Base-by-base conservation (phyloP, 2,888 invertebrate species). In the Priocnemis perturbator region DNA sequence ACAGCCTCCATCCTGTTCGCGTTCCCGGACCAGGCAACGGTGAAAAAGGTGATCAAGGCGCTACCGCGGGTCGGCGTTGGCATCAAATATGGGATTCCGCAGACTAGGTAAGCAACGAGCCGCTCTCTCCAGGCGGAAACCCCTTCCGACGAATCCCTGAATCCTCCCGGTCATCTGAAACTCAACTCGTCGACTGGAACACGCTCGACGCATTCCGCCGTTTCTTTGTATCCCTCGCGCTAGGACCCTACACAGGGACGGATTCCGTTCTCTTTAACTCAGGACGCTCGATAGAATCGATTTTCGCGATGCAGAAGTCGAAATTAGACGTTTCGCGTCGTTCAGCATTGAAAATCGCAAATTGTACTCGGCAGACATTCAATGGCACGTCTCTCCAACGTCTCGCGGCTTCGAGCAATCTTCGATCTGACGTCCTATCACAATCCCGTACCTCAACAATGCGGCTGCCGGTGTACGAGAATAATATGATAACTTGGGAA, bases 41-140 rank as follows among this genome's bases (percentile, higher is more conserved):
- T 99, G 86, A 98, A 98, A 91, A 97, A 98, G 91, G 98, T 99
- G 82, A 98, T 99, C 90, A 98, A 98, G 90, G 97, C 97, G 2
- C 91, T 99, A 83, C 99, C 99, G 0, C 92, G 98, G 69, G 98
- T 99, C 74, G 99, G 99, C 11, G 98, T 99, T 60, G 99, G 99
- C 85, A 98, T 99, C 91, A 99, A 99, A 90, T 99, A 99, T 90
- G 99, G 99, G 84, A 97, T 99, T 86, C 97, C 98, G 62, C 99
- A 99, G 91, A 98, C 98, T 75, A 95, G 96, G 96, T 96, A 89
- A 91, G 92, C 56, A 72, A 68, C 60, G 59, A 62, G 11, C 37
- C 11, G 11, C 58, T 21, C 59, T 69, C 47, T 60, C 55, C 37
- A 21, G 60, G 37, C 61, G 55, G 44, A 47, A 63, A 52, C 3